Evolutionary conservation across 2,888 invertebrate species (phyloP).

Genomic region (Sympetrum striolatum): DNA sequence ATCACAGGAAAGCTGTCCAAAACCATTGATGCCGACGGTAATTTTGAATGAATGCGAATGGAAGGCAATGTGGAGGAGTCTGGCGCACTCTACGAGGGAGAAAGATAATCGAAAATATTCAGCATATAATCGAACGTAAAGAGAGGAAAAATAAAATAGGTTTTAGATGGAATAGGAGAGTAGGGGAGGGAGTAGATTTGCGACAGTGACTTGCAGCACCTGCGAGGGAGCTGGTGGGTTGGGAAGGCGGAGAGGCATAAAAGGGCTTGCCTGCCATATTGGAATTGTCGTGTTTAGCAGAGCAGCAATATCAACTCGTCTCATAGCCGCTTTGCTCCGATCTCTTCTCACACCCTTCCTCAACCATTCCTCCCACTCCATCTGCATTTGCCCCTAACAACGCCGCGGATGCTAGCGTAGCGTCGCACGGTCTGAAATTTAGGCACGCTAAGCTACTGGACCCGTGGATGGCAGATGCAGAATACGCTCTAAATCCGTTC

Average conservation of each 20-base stretch:
- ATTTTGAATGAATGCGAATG: no score
- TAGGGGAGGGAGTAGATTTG: background rate
- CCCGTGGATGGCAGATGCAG: slow-evolving; percentile 38
- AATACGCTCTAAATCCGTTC: slow-evolving; percentile 39
- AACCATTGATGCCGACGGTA: no score
- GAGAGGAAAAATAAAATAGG: background rate
- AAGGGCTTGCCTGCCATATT: slow-evolving; percentile 22
- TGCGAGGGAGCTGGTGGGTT: slow-evolving; percentile 1
- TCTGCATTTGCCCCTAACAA: background rate
- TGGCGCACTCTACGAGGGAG: background rate
- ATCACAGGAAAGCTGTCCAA: no score
- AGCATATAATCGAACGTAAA: background rate
- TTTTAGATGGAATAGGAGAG: background rate
- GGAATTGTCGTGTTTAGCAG: slow-evolving; percentile 44
- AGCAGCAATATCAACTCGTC: slow-evolving; percentile 43
- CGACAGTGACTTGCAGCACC: slow-evolving; percentile 18
- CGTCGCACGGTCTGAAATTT: background rate
- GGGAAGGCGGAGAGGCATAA: background rate
- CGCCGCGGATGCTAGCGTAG: background rate
- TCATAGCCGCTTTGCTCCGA: slow-evolving; percentile 16
- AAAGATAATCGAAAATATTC: background rate
- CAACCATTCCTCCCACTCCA: background rate
- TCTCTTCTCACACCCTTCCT: background rate
- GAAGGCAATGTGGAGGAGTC: no score
- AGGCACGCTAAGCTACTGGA: slow-evolving; percentile 21